phyloP scores from a whole-genome alignment of 2,113 vertebrate species.

The Dicentrarchus labrax region DNA sequence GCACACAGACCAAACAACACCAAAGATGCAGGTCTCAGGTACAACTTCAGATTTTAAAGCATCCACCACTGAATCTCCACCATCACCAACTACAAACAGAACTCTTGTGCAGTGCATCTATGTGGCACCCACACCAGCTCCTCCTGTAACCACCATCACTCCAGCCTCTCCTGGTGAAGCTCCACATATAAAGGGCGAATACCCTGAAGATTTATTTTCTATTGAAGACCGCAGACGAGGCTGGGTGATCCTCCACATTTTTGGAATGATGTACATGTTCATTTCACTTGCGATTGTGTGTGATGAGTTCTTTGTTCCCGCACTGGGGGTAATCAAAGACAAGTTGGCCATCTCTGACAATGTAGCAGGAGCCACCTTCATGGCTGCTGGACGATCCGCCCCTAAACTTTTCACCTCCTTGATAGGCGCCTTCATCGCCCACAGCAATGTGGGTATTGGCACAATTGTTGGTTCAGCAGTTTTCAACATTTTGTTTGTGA shows the following conservation, averaged over 20 bases:
- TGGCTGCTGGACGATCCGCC: constrained; percentile 97
- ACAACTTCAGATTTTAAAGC: constrained; percentile 43
- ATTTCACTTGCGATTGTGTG: constrained; percentile 97
- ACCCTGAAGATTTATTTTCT: constrained; percentile 92
- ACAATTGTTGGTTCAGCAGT: constrained; percentile 98
- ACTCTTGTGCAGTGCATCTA: constrained; percentile 82
- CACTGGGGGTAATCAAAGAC: constrained; percentile 92
- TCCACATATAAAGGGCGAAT: constrained; percentile 87
- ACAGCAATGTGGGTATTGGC: constrained; percentile 97
- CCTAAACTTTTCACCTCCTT: constrained; percentile 98
- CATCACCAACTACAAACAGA: constrained; percentile 59
- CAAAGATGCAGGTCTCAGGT: neutral
- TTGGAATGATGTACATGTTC: constrained; percentile 97
- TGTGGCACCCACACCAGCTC: constrained; percentile 71
- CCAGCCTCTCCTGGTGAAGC: constrained; percentile 50
- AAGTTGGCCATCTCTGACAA: constrained; percentile 94
- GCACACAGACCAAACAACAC: constrained; percentile 55
- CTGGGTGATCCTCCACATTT: constrained; percentile 92
- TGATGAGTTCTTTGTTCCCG: constrained; percentile 97
- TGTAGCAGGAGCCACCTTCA: constrained; percentile 97
- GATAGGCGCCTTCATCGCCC: constrained; percentile 97
- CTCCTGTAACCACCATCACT: constrained; percentile 50
- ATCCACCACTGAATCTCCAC: constrained; percentile 47
- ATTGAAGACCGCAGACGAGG: constrained; percentile 91
- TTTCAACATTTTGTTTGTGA: constrained; percentile 98